phyloP scores from a whole-genome alignment of 2,113 vertebrate species.

The Tympanuchus pallidicinctus region DNA sequence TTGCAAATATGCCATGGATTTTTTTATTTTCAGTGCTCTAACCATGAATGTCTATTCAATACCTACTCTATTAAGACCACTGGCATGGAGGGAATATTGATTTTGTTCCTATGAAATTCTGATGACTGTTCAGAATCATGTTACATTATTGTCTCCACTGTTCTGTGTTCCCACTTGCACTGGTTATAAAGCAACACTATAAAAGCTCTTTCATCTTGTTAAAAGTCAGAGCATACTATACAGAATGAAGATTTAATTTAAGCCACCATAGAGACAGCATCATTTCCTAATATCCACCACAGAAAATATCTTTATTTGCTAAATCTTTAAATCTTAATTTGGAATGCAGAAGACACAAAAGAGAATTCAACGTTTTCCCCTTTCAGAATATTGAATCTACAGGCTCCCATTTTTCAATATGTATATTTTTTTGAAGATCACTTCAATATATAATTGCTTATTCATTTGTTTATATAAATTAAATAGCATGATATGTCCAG shows the following conservation, averaged over 20 bases:
- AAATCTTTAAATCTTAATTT: background rate
- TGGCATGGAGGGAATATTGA: background rate
- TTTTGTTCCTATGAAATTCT: background rate
- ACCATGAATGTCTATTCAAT: background rate
- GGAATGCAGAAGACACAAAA: background rate
- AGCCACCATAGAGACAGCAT: background rate
- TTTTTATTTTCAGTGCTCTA: background rate
- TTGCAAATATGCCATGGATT: background rate
- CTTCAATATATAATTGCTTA: background rate
- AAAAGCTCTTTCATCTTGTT: background rate
- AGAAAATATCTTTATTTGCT: background rate
- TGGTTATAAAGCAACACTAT: background rate
- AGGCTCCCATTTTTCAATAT: background rate
- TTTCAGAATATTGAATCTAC: background rate
- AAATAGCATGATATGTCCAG: accelerated
- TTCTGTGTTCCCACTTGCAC: background rate
- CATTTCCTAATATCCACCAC: background rate
- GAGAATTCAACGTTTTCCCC: background rate
- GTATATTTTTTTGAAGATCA: background rate
- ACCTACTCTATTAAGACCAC: background rate
- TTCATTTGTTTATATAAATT: background rate
- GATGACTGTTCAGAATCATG: background rate
- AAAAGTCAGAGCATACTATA: background rate
- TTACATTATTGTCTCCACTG: background rate
- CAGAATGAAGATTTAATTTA: background rate